Base-by-base conservation (phyloP, 2,888 invertebrate genomes). In the Micoletzkya japonica region DNA sequence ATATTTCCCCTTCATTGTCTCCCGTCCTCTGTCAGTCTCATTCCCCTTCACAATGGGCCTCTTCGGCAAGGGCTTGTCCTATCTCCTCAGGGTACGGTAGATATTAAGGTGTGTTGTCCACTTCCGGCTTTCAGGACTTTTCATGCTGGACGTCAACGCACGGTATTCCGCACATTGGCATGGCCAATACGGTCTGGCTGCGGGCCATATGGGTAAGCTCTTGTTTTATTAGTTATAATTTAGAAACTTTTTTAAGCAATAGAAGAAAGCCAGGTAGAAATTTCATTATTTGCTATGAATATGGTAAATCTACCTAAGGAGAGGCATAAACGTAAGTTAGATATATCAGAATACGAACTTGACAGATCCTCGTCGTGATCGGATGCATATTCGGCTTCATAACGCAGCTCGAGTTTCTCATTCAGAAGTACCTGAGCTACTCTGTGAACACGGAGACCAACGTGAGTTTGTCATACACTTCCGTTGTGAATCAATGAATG, bases 91-190 rank as follows among this genome's bases (percentile, higher is more conserved):
- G 49, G 61, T 61, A 10, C n/a, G 61, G 39, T 6, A n/a, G 28
- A 10, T 59, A 1, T 10, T 26, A 39, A 30, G 14, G 24, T 26
- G 10, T 52, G 4, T 30, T 20, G 14, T 26, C 3, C 56, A 24
- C 10, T 2, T 26, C 32, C 4, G 26, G 14, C 2, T 56, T 54
- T 32, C 61, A 64, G 24, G 82, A 82, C 71, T 82, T 82, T 63
- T 77, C 80, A 52, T 77, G 76, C 30, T 82, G 82, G 82, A 81
- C 82, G 28, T 78, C 81, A 7, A 82, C 82, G 24, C 82, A 82
- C 67, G 82, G 82, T 2, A 72, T 82, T 4, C 82, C 82, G 10
- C 82, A 82, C 73, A 81, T 82, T 59, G 82, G 64, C 32, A 36
- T 34, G 36, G 34, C 64, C 4, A 64, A 64, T 52, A 24, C 37